Evolutionary conservation across 2,797 vertebrate species (phyloP).

Genomic region (Lepus oiostolus): DNA sequence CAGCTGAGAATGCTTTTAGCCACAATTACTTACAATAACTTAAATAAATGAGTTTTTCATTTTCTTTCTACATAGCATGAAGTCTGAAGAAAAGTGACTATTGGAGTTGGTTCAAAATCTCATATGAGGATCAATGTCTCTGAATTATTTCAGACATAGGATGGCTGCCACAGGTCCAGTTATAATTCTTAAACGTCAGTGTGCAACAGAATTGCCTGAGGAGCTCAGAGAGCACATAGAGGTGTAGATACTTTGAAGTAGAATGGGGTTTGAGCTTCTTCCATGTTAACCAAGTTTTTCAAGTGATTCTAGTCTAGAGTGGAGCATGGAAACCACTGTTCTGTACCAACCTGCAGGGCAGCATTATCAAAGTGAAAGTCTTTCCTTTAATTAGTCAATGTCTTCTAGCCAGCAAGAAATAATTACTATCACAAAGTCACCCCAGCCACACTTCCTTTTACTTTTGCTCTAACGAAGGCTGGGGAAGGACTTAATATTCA

Average conservation of each 20-base stretch:
- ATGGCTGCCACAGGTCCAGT: background rate
- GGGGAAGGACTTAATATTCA: background rate
- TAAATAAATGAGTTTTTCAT: background rate
- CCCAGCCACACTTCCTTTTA: background rate
- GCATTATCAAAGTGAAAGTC: background rate
- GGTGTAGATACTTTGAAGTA: background rate
- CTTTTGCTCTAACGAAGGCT: background rate
- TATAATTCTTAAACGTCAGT: background rate
- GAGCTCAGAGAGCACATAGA: background rate
- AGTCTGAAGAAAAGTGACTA: background rate
- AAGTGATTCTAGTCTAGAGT: background rate
- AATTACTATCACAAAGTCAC: background rate
- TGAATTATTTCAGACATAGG: background rate
- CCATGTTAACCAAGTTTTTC: background rate
- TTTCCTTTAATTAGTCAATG: background rate
- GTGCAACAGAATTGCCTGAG: background rate
- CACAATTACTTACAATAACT: slow-evolving; percentile 53
- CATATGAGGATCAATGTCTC: background rate
- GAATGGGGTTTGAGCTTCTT: background rate
- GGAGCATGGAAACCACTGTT: background rate
- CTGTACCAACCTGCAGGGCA: background rate
- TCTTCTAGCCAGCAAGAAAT: background rate
- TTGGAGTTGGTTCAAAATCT: background rate
- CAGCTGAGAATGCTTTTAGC: slow-evolving; percentile 50
- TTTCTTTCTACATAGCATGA: slow-evolving; percentile 42